Percentiles rank a stretch among this genome's conserved stretches.
These are phyloP conservation scores for Ctenopoma multispine DNA, from an alignment of 2,797 vertebrate genomes.

Conservation along the genomic window DNA sequence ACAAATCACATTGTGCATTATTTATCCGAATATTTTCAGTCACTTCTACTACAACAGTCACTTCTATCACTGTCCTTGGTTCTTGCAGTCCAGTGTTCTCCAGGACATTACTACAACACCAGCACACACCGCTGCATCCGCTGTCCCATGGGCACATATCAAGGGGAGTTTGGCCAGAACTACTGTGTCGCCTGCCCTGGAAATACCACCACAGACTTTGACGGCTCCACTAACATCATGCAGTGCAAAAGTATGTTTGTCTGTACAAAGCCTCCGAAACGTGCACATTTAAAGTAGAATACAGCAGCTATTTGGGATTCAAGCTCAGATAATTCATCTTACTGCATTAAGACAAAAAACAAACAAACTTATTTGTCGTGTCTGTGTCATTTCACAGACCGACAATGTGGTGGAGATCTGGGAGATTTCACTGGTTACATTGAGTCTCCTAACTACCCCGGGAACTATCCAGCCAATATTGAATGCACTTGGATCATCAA, in stretches of 20 bases:
- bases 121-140: conserved; percentile 96
- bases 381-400: conserved; percentile 84
- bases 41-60: too few species aligned
- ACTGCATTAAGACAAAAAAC: conserved; percentile 7
- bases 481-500: conserved; percentile 98
- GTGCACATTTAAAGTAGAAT: background rate
- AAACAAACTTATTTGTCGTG: conserved; percentile 13
- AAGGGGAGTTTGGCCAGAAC: conserved; percentile 96
- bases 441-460: conserved; percentile 97
- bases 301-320: background rate
- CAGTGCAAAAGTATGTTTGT: conserved; percentile 96
- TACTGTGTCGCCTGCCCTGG: conserved; percentile 93
- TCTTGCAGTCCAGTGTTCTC: conserved; percentile 94
- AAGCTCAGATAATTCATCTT: conserved; percentile 15
- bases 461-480: conserved; percentile 95
- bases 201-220: conserved; percentile 97
- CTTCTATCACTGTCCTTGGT: conserved; percentile 5
- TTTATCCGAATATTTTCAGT: too few species aligned
- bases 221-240: conserved; percentile 95
- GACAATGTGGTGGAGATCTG: conserved; percentile 94
- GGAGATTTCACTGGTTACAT: conserved; percentile 97
- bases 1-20: too few species aligned
- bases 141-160: conserved; percentile 90
- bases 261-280: background rate
- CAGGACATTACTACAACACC: conserved; percentile 97